Evolutionary conservation across 2,797 vertebrate genomes (phyloP).

Genomic region (Xenops minutus): DNA sequence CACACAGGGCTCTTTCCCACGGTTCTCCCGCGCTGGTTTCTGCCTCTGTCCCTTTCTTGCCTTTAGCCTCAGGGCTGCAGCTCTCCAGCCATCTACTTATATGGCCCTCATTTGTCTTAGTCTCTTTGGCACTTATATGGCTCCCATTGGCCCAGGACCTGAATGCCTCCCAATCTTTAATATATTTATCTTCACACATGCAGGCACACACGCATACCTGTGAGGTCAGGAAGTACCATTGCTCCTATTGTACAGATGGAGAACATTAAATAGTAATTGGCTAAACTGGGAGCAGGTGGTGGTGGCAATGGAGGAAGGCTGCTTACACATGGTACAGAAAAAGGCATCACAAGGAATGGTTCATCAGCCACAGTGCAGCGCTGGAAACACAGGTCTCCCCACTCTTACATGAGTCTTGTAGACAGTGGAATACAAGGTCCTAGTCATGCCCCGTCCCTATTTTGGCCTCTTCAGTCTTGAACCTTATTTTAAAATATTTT

Average conservation of each 20-base stretch:
- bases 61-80: constrained; percentile 41
- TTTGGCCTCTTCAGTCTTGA: background rate
- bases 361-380: fast-evolving
- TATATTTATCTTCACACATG: constrained; percentile 64
- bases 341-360: background rate
- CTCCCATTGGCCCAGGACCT: constrained; percentile 33
- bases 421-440: background rate
- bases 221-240: constrained; percentile 49
- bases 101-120: constrained; percentile 64
- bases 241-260: constrained; percentile 25
- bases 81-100: constrained; percentile 55
- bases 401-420: fast-evolving
- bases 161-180: constrained; percentile 46
- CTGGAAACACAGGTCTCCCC: background rate
- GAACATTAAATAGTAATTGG: constrained; percentile 17
- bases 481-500: background rate
- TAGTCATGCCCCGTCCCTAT: background rate
- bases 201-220: constrained; percentile 28
- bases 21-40: background rate
- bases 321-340: background rate
- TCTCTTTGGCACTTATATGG: constrained; percentile 61
- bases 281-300: constrained; percentile 34
- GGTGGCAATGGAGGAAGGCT: background rate
- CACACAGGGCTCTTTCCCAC: constrained; percentile 45
- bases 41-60: constrained; percentile 26